Base-by-base conservation (phyloP, 1,140 invertebrate species). In the Philopotamus ludificatus region DNA sequence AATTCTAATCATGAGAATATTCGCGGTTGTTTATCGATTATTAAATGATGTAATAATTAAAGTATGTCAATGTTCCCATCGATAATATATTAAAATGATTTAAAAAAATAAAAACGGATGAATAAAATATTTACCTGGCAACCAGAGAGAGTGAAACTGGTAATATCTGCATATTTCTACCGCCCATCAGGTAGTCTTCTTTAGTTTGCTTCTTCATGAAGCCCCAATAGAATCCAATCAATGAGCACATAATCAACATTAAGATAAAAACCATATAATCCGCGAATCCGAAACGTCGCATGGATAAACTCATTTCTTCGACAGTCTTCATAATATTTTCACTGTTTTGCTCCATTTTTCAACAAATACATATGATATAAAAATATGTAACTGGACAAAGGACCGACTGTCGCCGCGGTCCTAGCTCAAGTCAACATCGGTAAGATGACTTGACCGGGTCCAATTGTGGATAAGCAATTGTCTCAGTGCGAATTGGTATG, bases 161-260 rank as follows among this genome's bases (percentile, higher is more conserved):
- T 67, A 92, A 82, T 4, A 89, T 80, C 49, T 84, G 84, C 91
- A 96, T 92, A 65, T 89, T 88, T 65, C 90, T 83, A 4, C 91
- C 91, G 0, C 91, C 93, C 67, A 95, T 86, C 16, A 96, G 78
- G 74, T 94, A 95, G 66, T 94, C 90, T 50, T 87, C 84, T 0
- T 85, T 84, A 57, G 84, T 82, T 42, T 87, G 86, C 44, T 87
- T 84, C 51, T 87, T 87, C 25, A 85, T 79, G 61, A 90, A 89
- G 3, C 89, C 91, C 74, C 91, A 93, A 73, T 90, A 92, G 8
- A 93, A 71, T 0, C 92, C 92, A 41, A 94, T 88, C 0, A 79
- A 78, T 3, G 89, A 83, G 65, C 90, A 93, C 9, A 86, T 79
- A 2, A 83, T 67, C 44, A 93, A 74, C 90, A 93, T 92, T 0